These are phyloP conservation scores for Tetrax tetrax DNA, from an alignment of 2,113 vertebrate genomes.

Conservation along the genomic window DNA sequence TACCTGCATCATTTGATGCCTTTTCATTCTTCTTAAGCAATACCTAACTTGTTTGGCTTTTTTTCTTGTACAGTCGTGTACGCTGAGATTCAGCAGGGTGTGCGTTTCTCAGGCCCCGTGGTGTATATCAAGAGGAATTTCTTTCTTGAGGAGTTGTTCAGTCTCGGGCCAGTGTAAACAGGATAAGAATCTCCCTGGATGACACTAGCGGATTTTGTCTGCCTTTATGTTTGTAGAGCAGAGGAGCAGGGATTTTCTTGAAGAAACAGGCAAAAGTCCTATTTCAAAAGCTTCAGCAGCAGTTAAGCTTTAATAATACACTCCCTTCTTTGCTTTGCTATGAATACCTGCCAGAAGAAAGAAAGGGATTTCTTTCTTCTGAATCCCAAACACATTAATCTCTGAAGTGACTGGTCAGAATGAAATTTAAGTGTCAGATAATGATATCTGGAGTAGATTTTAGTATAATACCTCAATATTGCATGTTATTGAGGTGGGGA, in stretches of 20 bases:
- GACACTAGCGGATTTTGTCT: not conserved
- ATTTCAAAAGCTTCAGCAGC: slow-evolving; percentile 15
- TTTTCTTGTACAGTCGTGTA: not conserved
- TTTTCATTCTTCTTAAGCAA: not conserved
- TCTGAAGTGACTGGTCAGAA: not conserved
- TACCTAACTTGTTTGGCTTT: not conserved
- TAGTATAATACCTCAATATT: not conserved
- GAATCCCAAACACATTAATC: not conserved
- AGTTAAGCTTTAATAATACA: slow-evolving; percentile 8
- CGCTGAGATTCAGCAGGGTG: not conserved
- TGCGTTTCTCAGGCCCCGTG: not conserved
- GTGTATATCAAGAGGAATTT: not conserved
- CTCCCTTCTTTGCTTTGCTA: slow-evolving; percentile 18
- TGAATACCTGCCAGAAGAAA: not conserved
- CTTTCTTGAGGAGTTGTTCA: not conserved
- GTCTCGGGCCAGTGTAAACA: not conserved
- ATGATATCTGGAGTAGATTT: not conserved
- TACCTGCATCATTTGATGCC: not conserved
- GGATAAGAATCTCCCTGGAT: not conserved
- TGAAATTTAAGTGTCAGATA: not conserved
- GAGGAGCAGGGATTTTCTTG: not conserved
- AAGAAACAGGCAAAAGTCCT: not conserved
- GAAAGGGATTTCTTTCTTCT: not conserved
- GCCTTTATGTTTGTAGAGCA: not conserved
- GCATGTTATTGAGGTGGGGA: not conserved